A percentile compares a stretch with the other conserved stretches of the same genome.
Conservation (phyloP, 2,113 vertebrate species). For the Catharus bicknelli region DNA sequence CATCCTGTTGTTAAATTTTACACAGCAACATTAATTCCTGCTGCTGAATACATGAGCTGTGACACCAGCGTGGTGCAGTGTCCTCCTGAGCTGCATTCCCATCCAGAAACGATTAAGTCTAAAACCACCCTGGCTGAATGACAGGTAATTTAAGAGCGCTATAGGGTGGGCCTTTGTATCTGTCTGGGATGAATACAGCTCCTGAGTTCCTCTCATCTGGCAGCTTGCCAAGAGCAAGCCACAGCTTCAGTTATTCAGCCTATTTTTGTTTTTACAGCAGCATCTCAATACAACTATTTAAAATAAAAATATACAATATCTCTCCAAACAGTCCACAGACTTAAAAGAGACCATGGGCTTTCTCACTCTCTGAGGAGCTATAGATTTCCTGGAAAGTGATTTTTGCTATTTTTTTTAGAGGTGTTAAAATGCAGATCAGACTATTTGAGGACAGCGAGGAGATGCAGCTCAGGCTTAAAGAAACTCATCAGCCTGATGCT, state of each 20-base stretch:
- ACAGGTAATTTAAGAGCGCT: slow-evolving; percentile 63
- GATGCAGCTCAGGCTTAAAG: slow-evolving; percentile 20
- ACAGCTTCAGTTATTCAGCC: slow-evolving; percentile 7
- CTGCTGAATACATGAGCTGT: slow-evolving; percentile 51
- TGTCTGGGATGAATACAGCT: neutral
- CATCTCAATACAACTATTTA: slow-evolving; percentile 9
- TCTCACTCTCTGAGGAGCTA: slow-evolving; percentile 6
- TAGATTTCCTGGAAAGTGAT: neutral
- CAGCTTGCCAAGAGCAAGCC: slow-evolving; percentile 26
- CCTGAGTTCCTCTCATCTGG: slow-evolving; percentile 3
- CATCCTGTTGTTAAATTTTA: neutral
- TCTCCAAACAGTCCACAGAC: neutral
- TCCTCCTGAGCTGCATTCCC: slow-evolving; percentile 51
- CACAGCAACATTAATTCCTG: slow-evolving; percentile 47
- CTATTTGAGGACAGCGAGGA: neutral
- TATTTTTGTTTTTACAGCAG: slow-evolving; percentile 37
- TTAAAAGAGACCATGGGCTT: slow-evolving; percentile 14
- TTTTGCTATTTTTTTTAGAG: neutral
- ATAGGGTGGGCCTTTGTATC: slow-evolving; percentile 23
- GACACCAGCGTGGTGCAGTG: slow-evolving; percentile 30
- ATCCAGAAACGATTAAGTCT: slow-evolving; percentile 53
- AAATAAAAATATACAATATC: slow-evolving; percentile 15
- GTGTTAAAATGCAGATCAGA: slow-evolving; percentile 49
- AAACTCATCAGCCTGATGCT: slow-evolving; percentile 14
- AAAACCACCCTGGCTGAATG: slow-evolving; percentile 51